These are phyloP conservation scores for Macrochelys suwanniensis DNA, from an alignment of 2,797 vertebrate genomes.

Conservation along the genomic window DNA sequence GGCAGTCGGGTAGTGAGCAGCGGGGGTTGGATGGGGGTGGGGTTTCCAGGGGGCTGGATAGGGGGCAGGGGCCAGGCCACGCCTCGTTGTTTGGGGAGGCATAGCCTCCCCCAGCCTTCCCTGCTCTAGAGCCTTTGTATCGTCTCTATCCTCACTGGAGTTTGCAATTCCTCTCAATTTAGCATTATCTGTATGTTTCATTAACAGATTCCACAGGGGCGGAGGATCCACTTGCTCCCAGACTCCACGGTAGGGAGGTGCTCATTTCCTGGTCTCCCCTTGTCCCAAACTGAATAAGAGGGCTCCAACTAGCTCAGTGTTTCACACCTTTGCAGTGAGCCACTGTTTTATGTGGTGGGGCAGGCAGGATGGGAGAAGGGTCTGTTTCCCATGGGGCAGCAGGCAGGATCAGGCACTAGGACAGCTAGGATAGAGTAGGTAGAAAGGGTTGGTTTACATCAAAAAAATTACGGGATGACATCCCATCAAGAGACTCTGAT, in stretches of 20 bases:
- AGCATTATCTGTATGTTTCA: neutral
- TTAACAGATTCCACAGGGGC: neutral
- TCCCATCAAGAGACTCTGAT: no score
- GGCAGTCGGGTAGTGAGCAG: no score
- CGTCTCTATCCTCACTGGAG: neutral
- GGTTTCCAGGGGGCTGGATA: no score
- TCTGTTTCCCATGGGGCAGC: no score
- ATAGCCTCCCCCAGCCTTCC: no score
- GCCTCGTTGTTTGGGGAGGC: no score
- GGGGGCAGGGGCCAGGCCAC: no score
- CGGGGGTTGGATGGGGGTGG: no score
- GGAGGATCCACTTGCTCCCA: neutral
- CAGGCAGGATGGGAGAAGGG: neutral
- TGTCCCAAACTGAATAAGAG: no score
- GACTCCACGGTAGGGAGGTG: neutral
- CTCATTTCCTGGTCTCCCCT: no score
- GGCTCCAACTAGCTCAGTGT: no score
- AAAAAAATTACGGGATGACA: neutral
- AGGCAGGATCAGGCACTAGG: neutral
- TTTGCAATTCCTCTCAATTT: slow-evolving; percentile 24
- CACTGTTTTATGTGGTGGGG: neutral
- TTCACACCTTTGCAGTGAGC: neutral
- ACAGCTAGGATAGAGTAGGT: neutral
- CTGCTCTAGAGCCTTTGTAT: neutral
- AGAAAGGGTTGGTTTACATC: neutral